These are phyloP conservation scores for Spea multiplicata DNA, from an alignment of 2,113 vertebrate genomes.

Conservation along the genomic window DNA sequence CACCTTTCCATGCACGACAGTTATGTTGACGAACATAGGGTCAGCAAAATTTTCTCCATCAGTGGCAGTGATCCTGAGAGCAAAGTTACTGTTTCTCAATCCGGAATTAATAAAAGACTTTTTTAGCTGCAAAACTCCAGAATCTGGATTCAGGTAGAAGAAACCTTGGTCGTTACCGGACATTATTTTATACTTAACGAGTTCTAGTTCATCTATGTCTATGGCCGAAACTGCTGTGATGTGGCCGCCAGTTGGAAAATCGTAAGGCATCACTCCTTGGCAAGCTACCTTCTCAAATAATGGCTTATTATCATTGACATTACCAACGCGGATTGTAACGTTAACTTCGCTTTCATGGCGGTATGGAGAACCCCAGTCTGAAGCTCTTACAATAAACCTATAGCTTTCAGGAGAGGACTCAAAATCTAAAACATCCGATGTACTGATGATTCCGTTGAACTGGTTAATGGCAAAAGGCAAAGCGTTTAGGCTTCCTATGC, in stretches of 20 bases:
- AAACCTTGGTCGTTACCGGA: constrained; percentile 89
- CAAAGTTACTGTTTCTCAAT: constrained; percentile 78
- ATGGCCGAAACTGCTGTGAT: constrained; percentile 95
- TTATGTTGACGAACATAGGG: constrained; percentile 92
- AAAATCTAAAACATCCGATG: constrained; percentile 87
- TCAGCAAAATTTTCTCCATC: constrained; percentile 95
- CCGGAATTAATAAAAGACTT: constrained; percentile 75
- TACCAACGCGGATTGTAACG: constrained; percentile 85
- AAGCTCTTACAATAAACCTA: constrained; percentile 88
- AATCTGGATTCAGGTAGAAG: constrained; percentile 93
- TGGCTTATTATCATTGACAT: constrained; percentile 92
- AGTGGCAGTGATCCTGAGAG: constrained; percentile 89
- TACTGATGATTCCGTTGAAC: constrained; percentile 88
- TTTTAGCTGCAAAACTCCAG: constrained; percentile 84
- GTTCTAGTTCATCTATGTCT: constrained; percentile 90
- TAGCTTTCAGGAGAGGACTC: constrained; percentile 89
- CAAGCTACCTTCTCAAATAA: constrained; percentile 94
- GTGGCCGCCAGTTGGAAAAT: constrained; percentile 83
- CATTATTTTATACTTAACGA: constrained; percentile 94
- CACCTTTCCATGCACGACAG: constrained; percentile 80
- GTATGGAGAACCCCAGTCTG: constrained; percentile 96
- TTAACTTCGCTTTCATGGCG: constrained; percentile 92
- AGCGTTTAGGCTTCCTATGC: constrained; percentile 81
- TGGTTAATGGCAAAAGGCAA: constrained; percentile 92
- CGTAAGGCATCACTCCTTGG: constrained; percentile 84